Evolutionary conservation across 2,113 vertebrate species (phyloP).

Genomic region (Paralichthys olivaceus): DNA sequence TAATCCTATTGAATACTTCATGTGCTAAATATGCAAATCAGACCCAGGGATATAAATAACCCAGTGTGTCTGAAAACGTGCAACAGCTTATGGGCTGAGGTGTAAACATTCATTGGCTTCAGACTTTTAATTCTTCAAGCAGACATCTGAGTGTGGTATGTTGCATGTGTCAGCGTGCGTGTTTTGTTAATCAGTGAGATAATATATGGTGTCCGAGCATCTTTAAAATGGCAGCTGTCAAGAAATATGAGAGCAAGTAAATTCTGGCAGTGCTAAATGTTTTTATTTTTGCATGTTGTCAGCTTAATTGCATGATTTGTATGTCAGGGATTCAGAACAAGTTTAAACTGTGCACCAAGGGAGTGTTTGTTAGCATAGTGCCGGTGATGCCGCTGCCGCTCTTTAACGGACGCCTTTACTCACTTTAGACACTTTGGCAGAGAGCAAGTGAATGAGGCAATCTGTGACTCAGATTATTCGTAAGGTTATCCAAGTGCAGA

Average conservation of each 20-base stretch:
- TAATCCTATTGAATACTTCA: constrained; percentile 40
- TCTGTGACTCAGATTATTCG: constrained; percentile 52
- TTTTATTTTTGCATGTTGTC: not conserved
- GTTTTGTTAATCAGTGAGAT: not conserved
- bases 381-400: not conserved
- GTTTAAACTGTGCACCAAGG: not conserved
- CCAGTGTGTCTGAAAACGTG: constrained; percentile 18
- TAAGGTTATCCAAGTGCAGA: constrained; percentile 37
- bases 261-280: not conserved
- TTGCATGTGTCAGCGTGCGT: not conserved
- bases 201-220: not conserved
- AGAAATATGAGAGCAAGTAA: not conserved
- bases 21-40: constrained; percentile 23
- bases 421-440: constrained; percentile 1
- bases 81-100: too few species aligned
- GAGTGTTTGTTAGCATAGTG: not conserved
- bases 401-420: not conserved
- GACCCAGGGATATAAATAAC: constrained; percentile 28
- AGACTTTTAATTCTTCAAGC: constrained; percentile 6
- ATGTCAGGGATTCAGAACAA: constrained; percentile 1
- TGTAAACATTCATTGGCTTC: constrained; percentile 4
- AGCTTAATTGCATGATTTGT: constrained; percentile 7
- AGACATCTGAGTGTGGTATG: not conserved
- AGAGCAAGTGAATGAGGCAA: constrained; percentile 40
- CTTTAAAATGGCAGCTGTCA: not conserved